Evolutionary conservation across 2,113 vertebrate genomes (phyloP), one percentile per base, ranked within the genome.

Genomic region (Lepus europaeus): DNA sequence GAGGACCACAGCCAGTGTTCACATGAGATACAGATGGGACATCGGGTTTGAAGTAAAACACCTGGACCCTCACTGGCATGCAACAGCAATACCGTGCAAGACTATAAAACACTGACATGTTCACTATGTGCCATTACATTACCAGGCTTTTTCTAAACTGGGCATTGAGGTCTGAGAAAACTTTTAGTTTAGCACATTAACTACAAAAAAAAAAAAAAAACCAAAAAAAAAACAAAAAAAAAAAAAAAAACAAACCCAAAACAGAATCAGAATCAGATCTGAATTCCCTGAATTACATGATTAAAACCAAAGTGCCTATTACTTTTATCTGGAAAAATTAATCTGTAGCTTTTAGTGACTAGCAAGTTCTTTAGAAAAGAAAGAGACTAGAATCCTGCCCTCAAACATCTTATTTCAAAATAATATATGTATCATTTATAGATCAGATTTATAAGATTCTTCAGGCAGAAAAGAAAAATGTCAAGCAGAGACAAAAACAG

Each of bases 351-450:
- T 20, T 82, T 68, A 68, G 72, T 84, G 69, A 84, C 70, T 79
- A 23, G 13, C 61, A 19, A 78, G 68, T 88, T 96, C n/a, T 90
- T 39, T 78, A 81, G 45, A 89, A 85, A 87, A 63, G 80, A 96
- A 89, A 84, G 2, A 69, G 66, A 64, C 45, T 68, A 77, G 70
- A 96, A 91, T 89, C 76, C 22, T 89, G 36, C 36, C 87, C 83
- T 91, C n/a, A 33, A 87, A 68, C 29, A 72, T 39, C 29, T 84
- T 77, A 89, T 89, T 95, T 96, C 45, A 95, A 88, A 94, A 85
- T 80, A 91, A 82, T 0, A 1, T 64, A 82, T 19, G 2, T 64
- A 76, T 91, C 59, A 87, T 33, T 86, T 86, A 78, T 80, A 90
- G 16, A 78, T 70, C 19, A 93, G 36, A 63, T 80, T 92, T 87